Conservation (phyloP, 2,113 vertebrate genomes). For the Choloepus hoffmanni region DNA sequence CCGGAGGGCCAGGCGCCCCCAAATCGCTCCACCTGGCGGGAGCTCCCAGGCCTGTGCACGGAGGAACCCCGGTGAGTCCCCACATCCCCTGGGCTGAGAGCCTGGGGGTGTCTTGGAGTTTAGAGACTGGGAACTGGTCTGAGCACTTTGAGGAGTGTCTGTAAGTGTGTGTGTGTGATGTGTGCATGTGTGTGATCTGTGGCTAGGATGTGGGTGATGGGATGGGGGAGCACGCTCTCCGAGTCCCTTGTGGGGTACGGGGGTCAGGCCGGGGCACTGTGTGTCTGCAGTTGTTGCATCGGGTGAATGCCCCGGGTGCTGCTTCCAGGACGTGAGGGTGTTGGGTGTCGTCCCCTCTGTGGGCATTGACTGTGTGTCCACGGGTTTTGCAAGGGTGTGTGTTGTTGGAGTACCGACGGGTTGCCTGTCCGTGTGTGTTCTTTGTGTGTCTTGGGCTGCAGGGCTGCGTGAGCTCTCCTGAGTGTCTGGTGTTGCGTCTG, state of each 20-base stretch:
- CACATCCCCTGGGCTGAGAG: not conserved
- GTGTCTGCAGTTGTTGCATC: not conserved
- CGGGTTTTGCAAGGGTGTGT: accelerated
- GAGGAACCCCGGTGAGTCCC: slow-evolving; percentile 67
- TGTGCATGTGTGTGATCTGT: not conserved
- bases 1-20: not conserved
- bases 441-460: not conserved
- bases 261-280: accelerated
- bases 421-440: accelerated
- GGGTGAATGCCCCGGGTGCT: too few species aligned
- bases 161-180: not conserved
- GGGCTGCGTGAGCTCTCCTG: accelerated
- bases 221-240: not conserved
- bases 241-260: accelerated
- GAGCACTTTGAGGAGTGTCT: not conserved
- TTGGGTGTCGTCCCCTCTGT: accelerated
- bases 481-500: not conserved
- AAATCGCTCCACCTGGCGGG: slow-evolving; percentile 30
- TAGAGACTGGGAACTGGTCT: accelerated
- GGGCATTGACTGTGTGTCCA: accelerated
- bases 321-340: too few species aligned
- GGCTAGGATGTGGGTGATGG: not conserved
- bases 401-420: accelerated
- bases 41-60: not conserved
- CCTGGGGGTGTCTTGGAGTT: not conserved